These are phyloP conservation scores for Tromatobia lineatoria DNA, from an alignment of 2,888 invertebrate genomes.

Conservation along the genomic window DNA sequence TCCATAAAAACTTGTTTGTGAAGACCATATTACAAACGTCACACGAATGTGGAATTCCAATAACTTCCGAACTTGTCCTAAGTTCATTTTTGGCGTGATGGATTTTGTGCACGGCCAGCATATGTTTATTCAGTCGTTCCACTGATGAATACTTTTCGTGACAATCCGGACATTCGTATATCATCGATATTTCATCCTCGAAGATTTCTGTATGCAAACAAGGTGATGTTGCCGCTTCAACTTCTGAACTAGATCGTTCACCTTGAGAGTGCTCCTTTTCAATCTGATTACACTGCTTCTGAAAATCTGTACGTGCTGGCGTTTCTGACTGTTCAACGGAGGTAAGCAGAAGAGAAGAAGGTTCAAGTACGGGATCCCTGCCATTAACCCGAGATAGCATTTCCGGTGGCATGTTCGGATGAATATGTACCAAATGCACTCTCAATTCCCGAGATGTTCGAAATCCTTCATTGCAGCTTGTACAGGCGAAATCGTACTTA, in stretches of 20 bases:
- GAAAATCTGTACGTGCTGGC: neutral
- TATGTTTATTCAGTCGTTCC: neutral
- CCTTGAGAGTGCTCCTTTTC: neutral
- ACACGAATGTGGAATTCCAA: constrained; percentile 11
- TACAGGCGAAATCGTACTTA: constrained; percentile 46
- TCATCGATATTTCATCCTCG: constrained; percentile 14
- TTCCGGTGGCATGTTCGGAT: constrained; percentile 23
- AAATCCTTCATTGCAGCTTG: constrained; percentile 68
- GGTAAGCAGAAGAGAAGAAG: neutral
- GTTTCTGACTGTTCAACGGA: neutral
- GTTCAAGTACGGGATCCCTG: neutral
- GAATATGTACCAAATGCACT: constrained; percentile 68
- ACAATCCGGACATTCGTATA: constrained; percentile 28
- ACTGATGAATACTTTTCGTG: neutral
- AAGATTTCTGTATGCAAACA: constrained; percentile 18
- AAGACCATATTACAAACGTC: constrained; percentile 48
- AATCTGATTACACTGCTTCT: neutral
- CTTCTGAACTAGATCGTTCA: neutral
- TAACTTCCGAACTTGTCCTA: neutral
- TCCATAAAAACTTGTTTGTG: constrained; percentile 1
- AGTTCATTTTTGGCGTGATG: neutral
- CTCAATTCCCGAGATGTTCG: constrained; percentile 21
- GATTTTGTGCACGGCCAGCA: neutral
- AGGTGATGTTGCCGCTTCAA: neutral
- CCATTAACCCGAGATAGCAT: neutral